Evolutionary conservation across 2,113 vertebrate species (phyloP), one percentile per base, ranked within the genome.

Genomic region (Myodes glareolus): DNA sequence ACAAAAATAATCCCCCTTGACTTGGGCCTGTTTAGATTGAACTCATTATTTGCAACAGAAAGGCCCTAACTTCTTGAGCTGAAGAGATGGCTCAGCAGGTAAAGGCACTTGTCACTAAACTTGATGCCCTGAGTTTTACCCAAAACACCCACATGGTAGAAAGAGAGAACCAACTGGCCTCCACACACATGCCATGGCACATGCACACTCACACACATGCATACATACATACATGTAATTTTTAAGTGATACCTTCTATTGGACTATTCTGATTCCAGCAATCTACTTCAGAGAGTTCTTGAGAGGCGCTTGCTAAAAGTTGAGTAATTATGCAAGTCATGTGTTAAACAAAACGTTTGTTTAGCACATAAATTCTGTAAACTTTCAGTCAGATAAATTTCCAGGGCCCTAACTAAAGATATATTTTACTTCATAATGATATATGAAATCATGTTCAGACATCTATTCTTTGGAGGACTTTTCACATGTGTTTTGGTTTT

Each of bases 351-450:
- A 3, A 68, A 33, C 9, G 33, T 68, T 90, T 70, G 17, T 80
- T 80, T 73, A 61, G 63, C 68, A n/a, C 75, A 87, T 92, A 61
- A 87, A 82, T 94, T 61, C n/a, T 45, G 21, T 42, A 86, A 90
- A 85, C 29, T 36, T 88, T 75, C 6, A 50, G n/a, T 36, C 65
- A 29, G 61, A 63, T 72, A 55, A 82, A 84, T 82, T 63, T 27
- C 27, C 4, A 55, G 31, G 52, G 16, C 29, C 36, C 31, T 85
- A n/a, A 63, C n/a, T 70, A 29, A 80, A 88, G 39, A 36, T 27
- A 13, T 45, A 61, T 61, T 88, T 94, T 23, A 88, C 31, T 94
- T 80, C 68, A 58, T 45, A 33, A 61, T 94, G 29, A 42, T 55
- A 33, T 70, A 14, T 88, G 47, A 55, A 93, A 52, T 39, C 19